Percentiles rank a stretch among this genome's conserved stretches.
Evolutionary conservation across 2,888 invertebrate species (phyloP).

Genomic region (Ichneumoninae sp.): DNA sequence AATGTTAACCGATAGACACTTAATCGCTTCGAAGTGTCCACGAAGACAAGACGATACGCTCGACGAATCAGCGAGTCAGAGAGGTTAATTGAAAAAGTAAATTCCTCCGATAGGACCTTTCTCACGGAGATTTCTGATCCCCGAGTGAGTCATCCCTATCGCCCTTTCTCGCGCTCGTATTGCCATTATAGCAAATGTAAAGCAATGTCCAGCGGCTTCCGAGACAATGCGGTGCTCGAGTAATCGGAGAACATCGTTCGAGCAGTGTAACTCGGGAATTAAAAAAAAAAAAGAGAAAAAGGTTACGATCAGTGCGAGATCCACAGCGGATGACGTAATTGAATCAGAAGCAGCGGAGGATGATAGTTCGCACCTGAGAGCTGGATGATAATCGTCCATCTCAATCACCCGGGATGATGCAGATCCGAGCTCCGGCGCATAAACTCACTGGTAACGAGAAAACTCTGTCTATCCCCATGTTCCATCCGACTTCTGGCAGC

Average conservation of each 20-base stretch:
- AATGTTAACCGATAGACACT: background rate
- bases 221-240: background rate
- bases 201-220: background rate
- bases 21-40: background rate
- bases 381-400: slow-evolving; percentile 44
- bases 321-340: slow-evolving; percentile 45
- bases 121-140: slow-evolving; percentile 55
- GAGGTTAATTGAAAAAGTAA: slow-evolving; percentile 41
- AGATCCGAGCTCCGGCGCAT: slow-evolving; percentile 34
- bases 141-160: slow-evolving; percentile 47
- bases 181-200: background rate
- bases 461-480: slow-evolving; percentile 16
- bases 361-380: slow-evolving; percentile 40
- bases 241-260: slow-evolving; percentile 14
- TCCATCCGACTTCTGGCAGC: slow-evolving; percentile 39
- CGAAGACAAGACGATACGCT: background rate
- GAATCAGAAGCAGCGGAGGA: slow-evolving; percentile 29
- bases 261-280: slow-evolving; percentile 38
- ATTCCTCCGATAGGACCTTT: slow-evolving; percentile 26
- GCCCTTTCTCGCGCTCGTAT: background rate
- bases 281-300: background rate
- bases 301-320: background rate
- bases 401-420: slow-evolving; percentile 36
- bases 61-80: slow-evolving; percentile 13
- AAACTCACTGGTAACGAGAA: slow-evolving; percentile 48